Conservation (phyloP, 2,797 vertebrate genomes). For the Enteromius treurensis region DNA sequence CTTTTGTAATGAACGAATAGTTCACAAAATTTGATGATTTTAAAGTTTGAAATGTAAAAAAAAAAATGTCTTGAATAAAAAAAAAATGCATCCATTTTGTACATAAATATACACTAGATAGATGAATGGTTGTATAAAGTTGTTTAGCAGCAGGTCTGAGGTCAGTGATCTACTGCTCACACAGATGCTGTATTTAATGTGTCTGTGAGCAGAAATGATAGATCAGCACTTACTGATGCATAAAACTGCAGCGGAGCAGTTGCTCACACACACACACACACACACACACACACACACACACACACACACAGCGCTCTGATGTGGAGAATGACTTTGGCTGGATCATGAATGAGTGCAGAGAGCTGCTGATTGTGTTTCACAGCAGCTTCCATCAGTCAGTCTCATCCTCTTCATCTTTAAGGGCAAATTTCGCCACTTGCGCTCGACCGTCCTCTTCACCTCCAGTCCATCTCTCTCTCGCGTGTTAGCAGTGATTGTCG, state of each 20-base stretch:
- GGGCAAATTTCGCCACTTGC: neutral
- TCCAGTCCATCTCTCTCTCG: neutral
- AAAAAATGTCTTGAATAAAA: neutral
- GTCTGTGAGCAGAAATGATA: slow-evolving; percentile 19
- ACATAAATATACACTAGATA: neutral
- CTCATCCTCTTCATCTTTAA: slow-evolving; percentile 27
- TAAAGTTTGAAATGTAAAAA: neutral
- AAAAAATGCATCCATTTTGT: neutral
- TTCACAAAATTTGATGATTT: neutral
- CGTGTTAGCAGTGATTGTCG: neutral
- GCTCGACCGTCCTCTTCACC: slow-evolving; percentile 3
- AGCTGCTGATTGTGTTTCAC: slow-evolving; percentile 21
- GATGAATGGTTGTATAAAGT: neutral
- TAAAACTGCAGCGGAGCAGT: neutral
- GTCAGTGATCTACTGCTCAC: too few species aligned
- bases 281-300: neutral
- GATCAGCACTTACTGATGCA: slow-evolving; percentile 36
- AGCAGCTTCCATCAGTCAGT: neutral
- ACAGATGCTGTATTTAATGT: slow-evolving; percentile 41
- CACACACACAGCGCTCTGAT: neutral
- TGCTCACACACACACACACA: too few species aligned
- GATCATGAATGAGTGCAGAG: slow-evolving; percentile 25
- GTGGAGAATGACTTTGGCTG: slow-evolving; percentile 29
- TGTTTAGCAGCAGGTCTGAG: slow-evolving; percentile 33
- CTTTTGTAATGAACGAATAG: neutral